Percentiles rank a stretch among this genome's conserved stretches.
phyloP scores from a whole-genome alignment of 2,113 vertebrate genomes.

The Dipodomys ordii region DNA sequence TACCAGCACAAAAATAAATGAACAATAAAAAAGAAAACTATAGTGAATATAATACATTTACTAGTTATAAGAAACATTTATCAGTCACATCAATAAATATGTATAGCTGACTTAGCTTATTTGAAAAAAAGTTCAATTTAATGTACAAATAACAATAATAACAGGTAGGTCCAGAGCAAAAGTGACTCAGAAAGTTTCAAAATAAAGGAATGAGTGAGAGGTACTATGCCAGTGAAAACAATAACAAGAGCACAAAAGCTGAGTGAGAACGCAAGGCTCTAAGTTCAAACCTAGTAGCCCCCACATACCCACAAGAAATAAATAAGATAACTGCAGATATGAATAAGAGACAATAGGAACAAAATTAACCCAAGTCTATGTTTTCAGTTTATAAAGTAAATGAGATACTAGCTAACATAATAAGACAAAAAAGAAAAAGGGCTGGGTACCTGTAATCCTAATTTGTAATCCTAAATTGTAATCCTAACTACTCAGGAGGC shows the following conservation, averaged over 20 bases:
- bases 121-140: constrained; percentile 47
- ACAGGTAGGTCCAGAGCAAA: neutral
- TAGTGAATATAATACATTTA: constrained; percentile 11
- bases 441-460: no score
- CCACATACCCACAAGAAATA: neutral
- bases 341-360: neutral
- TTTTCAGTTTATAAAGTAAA: constrained; percentile 42
- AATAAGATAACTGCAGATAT: constrained; percentile 15
- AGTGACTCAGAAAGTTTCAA: neutral
- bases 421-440: neutral
- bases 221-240: neutral
- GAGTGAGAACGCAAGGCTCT: neutral
- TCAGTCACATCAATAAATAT: neutral
- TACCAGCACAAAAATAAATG: no score
- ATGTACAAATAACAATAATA: neutral
- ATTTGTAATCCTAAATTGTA: no score
- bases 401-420: neutral
- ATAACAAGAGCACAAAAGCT: neutral
- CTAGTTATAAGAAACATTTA: neutral
- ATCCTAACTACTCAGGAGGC: no score
- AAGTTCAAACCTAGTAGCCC: neutral
- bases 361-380: neutral
- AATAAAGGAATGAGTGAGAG: neutral
- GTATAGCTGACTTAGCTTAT: neutral
- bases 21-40: neutral